Evolutionary conservation across 2,888 invertebrate species (phyloP).

Genomic region (Argyresthia albistria): DNA sequence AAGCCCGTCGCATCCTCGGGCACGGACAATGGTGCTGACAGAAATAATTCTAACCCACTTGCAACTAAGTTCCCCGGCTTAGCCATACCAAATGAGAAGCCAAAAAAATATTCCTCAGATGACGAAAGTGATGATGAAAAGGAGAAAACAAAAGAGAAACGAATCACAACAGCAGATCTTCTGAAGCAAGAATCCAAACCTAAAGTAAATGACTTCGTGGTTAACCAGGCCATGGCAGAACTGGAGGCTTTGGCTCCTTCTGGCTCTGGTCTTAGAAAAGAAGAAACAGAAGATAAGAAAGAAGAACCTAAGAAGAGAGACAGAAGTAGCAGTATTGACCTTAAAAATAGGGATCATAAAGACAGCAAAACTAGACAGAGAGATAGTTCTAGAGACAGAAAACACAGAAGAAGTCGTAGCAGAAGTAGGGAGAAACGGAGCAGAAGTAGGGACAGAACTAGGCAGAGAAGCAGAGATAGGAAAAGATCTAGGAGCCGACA

Average conservation of each 20-base stretch:
- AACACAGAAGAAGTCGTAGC: slow-evolving; percentile 21
- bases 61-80: slow-evolving; percentile 84
- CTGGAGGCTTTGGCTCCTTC: slow-evolving; percentile 89
- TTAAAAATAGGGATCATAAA: slow-evolving; percentile 21
- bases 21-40: slow-evolving; percentile 28
- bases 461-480: slow-evolving; percentile 20
- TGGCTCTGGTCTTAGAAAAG: slow-evolving; percentile 24
- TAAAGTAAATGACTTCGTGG: slow-evolving; percentile 52
- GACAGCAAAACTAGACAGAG: slow-evolving; percentile 25
- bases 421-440: slow-evolving; percentile 23
- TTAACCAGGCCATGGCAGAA: slow-evolving; percentile 89
- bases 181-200: slow-evolving; percentile 43
- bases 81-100: slow-evolving; percentile 84
- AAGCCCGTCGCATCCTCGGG: slow-evolving; percentile 68
- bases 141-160: slow-evolving; percentile 28
- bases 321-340: slow-evolving; percentile 22
- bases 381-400: slow-evolving; percentile 13
- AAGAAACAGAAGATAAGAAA: slow-evolving; percentile 14
- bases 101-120: slow-evolving; percentile 46
- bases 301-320: slow-evolving; percentile 29
- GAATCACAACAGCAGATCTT: slow-evolving; percentile 52
- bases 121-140: slow-evolving; percentile 47
- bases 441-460: slow-evolving; percentile 26
- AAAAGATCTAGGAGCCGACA: slow-evolving; percentile 24
- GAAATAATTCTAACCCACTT: slow-evolving; percentile 56